Conservation (phyloP, 2,888 invertebrate genomes). For the Cosmopolites sordidus region DNA sequence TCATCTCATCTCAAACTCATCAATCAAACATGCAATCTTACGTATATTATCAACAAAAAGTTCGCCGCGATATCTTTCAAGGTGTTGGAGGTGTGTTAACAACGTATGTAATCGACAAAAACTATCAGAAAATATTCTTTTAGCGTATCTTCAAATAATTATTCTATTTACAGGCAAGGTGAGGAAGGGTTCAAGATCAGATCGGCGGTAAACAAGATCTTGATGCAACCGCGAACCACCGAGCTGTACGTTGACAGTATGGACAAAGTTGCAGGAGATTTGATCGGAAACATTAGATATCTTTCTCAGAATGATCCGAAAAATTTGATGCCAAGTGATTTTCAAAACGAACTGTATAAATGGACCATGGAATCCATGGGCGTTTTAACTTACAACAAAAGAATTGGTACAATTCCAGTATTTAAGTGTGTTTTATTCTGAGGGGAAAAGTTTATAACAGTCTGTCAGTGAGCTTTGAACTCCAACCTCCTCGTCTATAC, state of each 20-base stretch:
- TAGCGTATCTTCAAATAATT: slow-evolving; percentile 5
- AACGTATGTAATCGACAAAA: slow-evolving; percentile 39
- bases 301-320: slow-evolving; percentile 24
- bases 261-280: slow-evolving; percentile 38
- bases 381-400: slow-evolving; percentile 46
- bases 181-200: slow-evolving; percentile 55
- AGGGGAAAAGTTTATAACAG: too few relatives aligned
- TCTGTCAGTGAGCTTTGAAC: too few relatives aligned
- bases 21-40: slow-evolving; percentile 45
- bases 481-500: too few relatives aligned
- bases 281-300: slow-evolving; percentile 32
- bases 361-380: slow-evolving; percentile 60
- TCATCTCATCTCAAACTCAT: too few relatives aligned
- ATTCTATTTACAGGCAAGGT: slow-evolving; percentile 46
- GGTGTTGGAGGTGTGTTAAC: slow-evolving; percentile 30
- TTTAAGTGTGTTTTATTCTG: too few relatives aligned
- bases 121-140: slow-evolving; percentile 47
- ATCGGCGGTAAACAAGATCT: slow-evolving; percentile 52
- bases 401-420: slow-evolving; percentile 39
- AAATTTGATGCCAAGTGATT: slow-evolving; percentile 43
- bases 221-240: slow-evolving; percentile 51
- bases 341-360: slow-evolving; percentile 55
- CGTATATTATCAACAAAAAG: slow-evolving; percentile 43
- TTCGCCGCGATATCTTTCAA: slow-evolving; percentile 46
- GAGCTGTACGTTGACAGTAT: slow-evolving; percentile 38